Evolutionary conservation across 2,113 vertebrate species (phyloP).

Genomic region (Lonchura striata): DNA sequence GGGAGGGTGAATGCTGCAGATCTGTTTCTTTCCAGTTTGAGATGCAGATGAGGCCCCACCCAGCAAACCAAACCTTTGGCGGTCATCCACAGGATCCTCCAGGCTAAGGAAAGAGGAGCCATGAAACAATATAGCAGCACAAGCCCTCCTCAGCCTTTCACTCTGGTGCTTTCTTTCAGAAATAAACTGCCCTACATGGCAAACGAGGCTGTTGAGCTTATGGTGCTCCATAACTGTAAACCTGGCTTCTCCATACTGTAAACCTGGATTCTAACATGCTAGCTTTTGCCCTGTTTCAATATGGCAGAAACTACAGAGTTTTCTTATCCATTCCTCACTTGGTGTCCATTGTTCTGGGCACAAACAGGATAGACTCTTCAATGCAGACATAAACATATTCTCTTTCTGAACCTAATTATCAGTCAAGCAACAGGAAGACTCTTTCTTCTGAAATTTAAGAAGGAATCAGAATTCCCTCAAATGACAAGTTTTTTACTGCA

Average conservation of each 20-base stretch:
- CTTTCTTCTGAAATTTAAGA: neutral
- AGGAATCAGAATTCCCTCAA: neutral
- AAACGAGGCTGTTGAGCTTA: neutral
- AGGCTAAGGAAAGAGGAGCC: neutral
- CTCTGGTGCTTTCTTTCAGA: neutral
- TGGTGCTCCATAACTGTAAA: neutral
- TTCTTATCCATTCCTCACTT: neutral
- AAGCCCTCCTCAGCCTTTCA: neutral
- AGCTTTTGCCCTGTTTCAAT: neutral
- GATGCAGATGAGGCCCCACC: slow-evolving; percentile 37
- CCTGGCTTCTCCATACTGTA: neutral
- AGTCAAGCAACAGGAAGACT: neutral
- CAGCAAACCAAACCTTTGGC: slow-evolving; percentile 33
- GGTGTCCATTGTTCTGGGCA: neutral
- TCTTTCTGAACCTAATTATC: neutral
- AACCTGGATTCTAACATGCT: neutral
- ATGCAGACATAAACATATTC: neutral
- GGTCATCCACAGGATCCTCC: neutral
- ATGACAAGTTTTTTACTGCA: slow-evolving; percentile 7
- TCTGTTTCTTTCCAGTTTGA: neutral
- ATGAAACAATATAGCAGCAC: neutral
- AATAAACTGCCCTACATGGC: neutral
- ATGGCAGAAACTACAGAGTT: neutral
- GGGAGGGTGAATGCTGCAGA: neutral
- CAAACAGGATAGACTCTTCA: neutral